Base-by-base conservation (phyloP, 2,113 vertebrate genomes). In the Ochotona curzoniae region DNA sequence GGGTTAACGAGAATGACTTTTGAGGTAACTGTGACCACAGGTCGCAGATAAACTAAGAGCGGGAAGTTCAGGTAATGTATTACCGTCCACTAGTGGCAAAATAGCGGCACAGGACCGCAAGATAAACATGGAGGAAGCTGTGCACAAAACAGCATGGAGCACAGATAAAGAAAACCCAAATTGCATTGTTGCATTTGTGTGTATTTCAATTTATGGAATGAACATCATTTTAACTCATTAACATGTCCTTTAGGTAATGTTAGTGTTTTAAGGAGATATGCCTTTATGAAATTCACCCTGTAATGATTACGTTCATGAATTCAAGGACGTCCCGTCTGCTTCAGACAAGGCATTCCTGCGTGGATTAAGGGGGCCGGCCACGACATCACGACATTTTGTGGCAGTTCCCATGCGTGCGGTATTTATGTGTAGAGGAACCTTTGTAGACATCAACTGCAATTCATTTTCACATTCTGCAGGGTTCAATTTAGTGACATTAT, bases 381-480 rank as follows among this genome's bases (percentile, higher is more conserved):
- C 54, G 14, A n/a, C n/a, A n/a, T n/a, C n/a, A n/a, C n/a, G n/a
- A 80, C 3, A 0, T 79, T 88, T 74, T 32, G 3, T 64, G 51
- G 18, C 64, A 13, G 5, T 38, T 82, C 18, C 60, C 61, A 75
- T 63, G 8, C 66, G 35, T 35, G 85, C 61, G 66, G 76, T 28
- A 83, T 79, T 67, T 66, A 15, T 64, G 66, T 20, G 47, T n/a
- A 66, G 54, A 84, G 89, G 63, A 91, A 81, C 32, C 47, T 54
- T 90, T 69, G 54, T 7, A 79, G 71, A 87, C 28, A 88, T 82
- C 61, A 70, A 64, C 88, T 89, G 61, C 25, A 88, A 85, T 60
- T 85, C 75, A 93, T 81, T 90, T 91, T 81, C 54, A 75, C 83
- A 80, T 79, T 63, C 51, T 30, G 84, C 66, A 61, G 38, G 32